phyloP scores from a whole-genome alignment of 1,140 invertebrate genomes.

The Pogonomyrmex californicus region DNA sequence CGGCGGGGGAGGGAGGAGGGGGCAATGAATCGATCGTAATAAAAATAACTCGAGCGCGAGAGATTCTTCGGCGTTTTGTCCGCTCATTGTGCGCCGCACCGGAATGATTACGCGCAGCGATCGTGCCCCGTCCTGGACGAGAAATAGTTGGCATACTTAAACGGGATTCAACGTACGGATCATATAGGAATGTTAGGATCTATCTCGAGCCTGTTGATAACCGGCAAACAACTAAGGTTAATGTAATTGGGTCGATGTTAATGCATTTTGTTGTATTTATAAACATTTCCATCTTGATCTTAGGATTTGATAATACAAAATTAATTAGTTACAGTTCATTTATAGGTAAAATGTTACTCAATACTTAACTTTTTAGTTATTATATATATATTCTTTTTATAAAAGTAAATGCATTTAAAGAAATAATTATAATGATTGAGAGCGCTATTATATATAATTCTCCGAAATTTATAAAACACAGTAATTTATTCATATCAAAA shows the following conservation, averaged over 20 bases:
- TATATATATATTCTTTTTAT: neutral
- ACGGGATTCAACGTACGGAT: neutral
- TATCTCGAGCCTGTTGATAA: conserved; percentile 8
- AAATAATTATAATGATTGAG: neutral
- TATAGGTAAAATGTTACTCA: conserved; percentile 20
- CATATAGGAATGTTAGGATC: neutral
- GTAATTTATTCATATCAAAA: neutral
- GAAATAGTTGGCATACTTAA: conserved; percentile 43
- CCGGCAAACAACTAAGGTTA: neutral
- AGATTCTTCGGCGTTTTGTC: conserved; percentile 55
- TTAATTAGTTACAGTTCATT: neutral
- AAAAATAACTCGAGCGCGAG: conserved; percentile 61
- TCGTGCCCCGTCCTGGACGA: neutral
- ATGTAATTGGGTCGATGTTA: neutral
- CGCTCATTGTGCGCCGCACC: conserved; percentile 29
- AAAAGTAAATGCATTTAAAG: neutral
- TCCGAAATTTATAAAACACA: neutral
- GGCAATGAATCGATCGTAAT: conserved; percentile 59
- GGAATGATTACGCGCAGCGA: conserved; percentile 44
- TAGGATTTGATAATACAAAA: neutral
- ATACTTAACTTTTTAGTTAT: neutral
- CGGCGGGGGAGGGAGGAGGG: no score
- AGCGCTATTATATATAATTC: neutral
- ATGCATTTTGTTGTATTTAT: neutral
- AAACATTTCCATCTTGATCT: neutral